Percentiles rank a stretch among this genome's conserved stretches.
phyloP scores from a whole-genome alignment of 1,140 invertebrate genomes.

The Drosophila kepulauana region DNA sequence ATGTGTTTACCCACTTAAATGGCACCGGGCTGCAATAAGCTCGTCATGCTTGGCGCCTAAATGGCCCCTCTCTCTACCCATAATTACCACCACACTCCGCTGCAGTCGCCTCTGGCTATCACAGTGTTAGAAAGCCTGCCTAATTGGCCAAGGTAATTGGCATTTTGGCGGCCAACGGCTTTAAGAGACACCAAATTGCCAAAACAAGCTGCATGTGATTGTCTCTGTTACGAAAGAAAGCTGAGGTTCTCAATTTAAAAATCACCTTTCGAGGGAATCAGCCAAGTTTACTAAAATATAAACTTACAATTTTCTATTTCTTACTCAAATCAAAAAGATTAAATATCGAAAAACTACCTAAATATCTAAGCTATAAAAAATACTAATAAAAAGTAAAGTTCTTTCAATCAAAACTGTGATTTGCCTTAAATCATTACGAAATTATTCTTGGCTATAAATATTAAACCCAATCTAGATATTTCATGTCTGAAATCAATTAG shows the following conservation, averaged over 20 bases:
- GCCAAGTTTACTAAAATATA: too few species aligned
- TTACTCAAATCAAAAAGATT: too few species aligned
- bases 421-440: too few species aligned
- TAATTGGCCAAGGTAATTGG: constrained; percentile 65
- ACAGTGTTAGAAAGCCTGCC: constrained; percentile 61
- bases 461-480: too few species aligned
- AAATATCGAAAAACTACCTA: too few species aligned
- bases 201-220: not conserved
- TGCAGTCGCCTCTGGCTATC: constrained; percentile 20
- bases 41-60: constrained; percentile 53
- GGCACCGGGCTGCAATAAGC: constrained; percentile 34
- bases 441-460: too few species aligned
- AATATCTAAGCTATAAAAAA: too few species aligned
- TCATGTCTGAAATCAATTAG: constrained; percentile 1
- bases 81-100: constrained; percentile 51
- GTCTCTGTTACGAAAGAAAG: not conserved
- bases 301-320: too few species aligned
- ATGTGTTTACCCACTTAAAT: constrained; percentile 64
- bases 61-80: constrained; percentile 37
- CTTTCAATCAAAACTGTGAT: too few species aligned
- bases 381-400: too few species aligned
- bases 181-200: constrained; percentile 18
- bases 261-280: too few species aligned
- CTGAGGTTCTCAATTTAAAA: not conserved
- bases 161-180: constrained; percentile 36